Evolutionary conservation across 2,113 vertebrate species (phyloP), one percentile per base, ranked within the genome.

Genomic region (Orycteropus afer): DNA sequence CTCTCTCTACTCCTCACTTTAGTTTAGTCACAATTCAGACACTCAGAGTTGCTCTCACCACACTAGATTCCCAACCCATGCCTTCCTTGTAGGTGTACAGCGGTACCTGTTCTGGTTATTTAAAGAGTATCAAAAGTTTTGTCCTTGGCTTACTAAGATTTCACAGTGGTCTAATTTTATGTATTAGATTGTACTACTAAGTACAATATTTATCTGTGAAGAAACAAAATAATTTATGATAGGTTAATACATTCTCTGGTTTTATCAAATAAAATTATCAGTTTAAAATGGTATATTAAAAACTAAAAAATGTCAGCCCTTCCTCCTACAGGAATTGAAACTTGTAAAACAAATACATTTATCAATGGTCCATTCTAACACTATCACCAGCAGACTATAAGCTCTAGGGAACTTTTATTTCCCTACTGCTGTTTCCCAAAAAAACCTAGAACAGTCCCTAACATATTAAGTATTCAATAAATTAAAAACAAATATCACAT

Each of bases 1-100:
- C 15, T 40, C 3, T 13, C 5, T 2, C 25, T 7, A 7, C 0
- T 18, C 11, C 27, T 5, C 32, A n/a, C 89, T 29, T 14, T 65
- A 83, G 73, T 91, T 95, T 67, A 87, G 69, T 82, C 47, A 59
- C n/a, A 92, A 67, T 8, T 86, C 74, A 73, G n/a, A 61, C 45
- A 79, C 42, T 77, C 34, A 45, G 63, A 34, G 29, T 55, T 78
- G 91, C 93, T 89, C 53, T 86, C 40, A 40, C 6, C 49, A 79
- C 53, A 67, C 23, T 45, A 81, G n/a, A 85, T 85, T 14, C 51
- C 91, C 42, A 80, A n/a, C 25, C 11, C 5, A 51, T 32, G 29
- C 84, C 25, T 23, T 23, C 10, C 49, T 51, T 76, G 7, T 40
- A 86, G 17, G 53, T 71, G 14, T 40, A 78, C 7, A 77, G 17